Evolutionary conservation across 53 echinoderm and acorn worm genomes (phyloP), one percentile per base, ranked within the genome.

Genomic region (Astropecten irregularis): DNA sequence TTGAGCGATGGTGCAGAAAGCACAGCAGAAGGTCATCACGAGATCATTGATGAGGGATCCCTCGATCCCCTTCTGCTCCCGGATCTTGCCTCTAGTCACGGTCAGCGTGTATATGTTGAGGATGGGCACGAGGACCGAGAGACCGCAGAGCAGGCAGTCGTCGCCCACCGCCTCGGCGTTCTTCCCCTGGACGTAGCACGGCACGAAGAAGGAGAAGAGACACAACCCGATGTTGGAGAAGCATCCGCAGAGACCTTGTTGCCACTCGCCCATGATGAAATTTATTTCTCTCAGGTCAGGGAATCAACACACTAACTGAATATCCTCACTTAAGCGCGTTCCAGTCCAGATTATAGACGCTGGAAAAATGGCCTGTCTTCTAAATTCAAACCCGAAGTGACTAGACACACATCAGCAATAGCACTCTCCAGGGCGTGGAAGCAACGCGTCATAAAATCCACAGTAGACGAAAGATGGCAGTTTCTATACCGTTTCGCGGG

Each of bases 211-310:
- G 34, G 84, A 47, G 8, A 83, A 10, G 52, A 70, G 3, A 40
- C 84, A 83, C 69, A 83, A 9, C 9, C 84, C 84, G 38, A 70
- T 29, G 70, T 83, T 83, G 84, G 29, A 15, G 44, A 83, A 83
- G 53, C 84, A 83, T 18, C 84, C 68, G 15, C 34, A 83, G 38
- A 70, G 19, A 2, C 84, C 84, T 49, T 69, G 40, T 19, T 77
- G 60, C 77, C 77, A 77, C 40, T 77, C 60, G 31, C 29, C 77
- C 77, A 59, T 77, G 14, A 7, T 19, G 11, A 10, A 39, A 4
- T 11, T n/a, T n/a, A n/a, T n/a, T n/a, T n/a, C n/a, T n/a, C n/a
- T n/a, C 3, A 1, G 14, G 61, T 27, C 29, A 26, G 26, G 10
- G 26, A 61, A 32, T n/a, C 13, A 13, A 7, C 46, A 44, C 46